Evolutionary conservation across 2,888 invertebrate species (phyloP).

Genomic region (Lochmaea capreae): DNA sequence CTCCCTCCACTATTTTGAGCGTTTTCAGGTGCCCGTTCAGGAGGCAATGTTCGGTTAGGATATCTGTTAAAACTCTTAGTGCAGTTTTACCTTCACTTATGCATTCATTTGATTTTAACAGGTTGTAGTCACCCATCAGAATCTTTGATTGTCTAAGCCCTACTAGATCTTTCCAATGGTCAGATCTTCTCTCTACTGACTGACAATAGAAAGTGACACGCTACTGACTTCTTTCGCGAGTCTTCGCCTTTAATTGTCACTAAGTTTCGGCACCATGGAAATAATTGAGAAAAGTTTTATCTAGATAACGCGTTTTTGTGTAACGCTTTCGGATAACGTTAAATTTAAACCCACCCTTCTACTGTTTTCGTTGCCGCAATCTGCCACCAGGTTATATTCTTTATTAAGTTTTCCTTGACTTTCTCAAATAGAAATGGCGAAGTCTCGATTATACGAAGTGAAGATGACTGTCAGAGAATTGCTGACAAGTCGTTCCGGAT

Average conservation of each 20-base stretch:
- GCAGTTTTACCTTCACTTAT: too few species aligned
- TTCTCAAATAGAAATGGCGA: not conserved
- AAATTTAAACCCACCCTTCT: constrained; percentile 4
- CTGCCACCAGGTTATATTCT: constrained; percentile 28
- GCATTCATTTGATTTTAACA: too few species aligned
- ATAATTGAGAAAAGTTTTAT: constrained; percentile 50
- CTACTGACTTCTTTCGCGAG: not conserved
- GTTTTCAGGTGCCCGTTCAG: too few species aligned
- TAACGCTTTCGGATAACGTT: not conserved
- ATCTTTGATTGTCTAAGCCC: too few species aligned
- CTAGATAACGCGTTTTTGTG: constrained; percentile 8
- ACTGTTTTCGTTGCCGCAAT: constrained; percentile 26
- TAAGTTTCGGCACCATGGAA: constrained; percentile 47
- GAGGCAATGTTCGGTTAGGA: too few species aligned
- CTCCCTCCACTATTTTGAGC: too few species aligned
- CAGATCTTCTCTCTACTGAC: too few species aligned
- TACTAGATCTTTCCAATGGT: too few species aligned
- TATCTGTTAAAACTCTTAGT: too few species aligned
- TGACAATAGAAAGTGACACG: not conserved
- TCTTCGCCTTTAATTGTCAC: constrained; percentile 30
- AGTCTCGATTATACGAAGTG: not conserved
- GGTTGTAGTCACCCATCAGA: too few species aligned
- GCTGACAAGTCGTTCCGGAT: not conserved
- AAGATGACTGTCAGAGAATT: not conserved
- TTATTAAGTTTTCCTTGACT: constrained; percentile 27